Base-by-base conservation (phyloP, 2,888 invertebrate genomes). In the Willowsia nigromaculata region DNA sequence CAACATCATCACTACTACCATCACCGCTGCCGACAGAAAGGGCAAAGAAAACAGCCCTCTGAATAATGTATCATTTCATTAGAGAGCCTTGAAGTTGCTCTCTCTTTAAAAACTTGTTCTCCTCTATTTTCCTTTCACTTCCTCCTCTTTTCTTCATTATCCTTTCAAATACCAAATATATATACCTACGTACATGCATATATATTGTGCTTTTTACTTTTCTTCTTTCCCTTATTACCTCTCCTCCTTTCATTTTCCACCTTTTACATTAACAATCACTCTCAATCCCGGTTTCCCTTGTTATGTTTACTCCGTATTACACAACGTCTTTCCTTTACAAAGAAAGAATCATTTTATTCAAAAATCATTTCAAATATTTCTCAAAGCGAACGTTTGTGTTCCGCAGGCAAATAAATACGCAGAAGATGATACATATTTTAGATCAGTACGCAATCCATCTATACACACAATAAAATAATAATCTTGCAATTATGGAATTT, bases 11-110 rank as follows among this genome's bases (percentile, higher is more conserved):
- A 68, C 33, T 18, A 68, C 65, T 6, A 65, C 27, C 27, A 65
- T 22, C 27, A 30, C 18, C 65, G 37, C 11, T 18, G 65, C 65
- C 47, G 25, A 74, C 74, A 40, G 47, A 33, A 62, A 82, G 56
- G 82, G 30, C 84, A 18, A 76, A 88, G 83, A 88, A 88, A 87
- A 90, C 82, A 90, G 89, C 85, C 89, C 90, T 91, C 86, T 92
- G 92, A 92, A 92, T 92, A 92, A 92, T 92, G 90, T 91, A 92
- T 92, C 92, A 92, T 92, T 92, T 92, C 92, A 92, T 92, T 92
- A 92, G 91, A 91, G 81, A 88, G 90, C 78, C 53, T 40, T 37
- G 71, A 85, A 85, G 85, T 74, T 74, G 43, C 18, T 68, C 33
- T 25, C 59, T 59, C 59, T 59, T 68, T n/a, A 74, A 43, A 47